phyloP scores from a whole-genome alignment of 2,113 vertebrate genomes.

The Epinephelus moara region DNA sequence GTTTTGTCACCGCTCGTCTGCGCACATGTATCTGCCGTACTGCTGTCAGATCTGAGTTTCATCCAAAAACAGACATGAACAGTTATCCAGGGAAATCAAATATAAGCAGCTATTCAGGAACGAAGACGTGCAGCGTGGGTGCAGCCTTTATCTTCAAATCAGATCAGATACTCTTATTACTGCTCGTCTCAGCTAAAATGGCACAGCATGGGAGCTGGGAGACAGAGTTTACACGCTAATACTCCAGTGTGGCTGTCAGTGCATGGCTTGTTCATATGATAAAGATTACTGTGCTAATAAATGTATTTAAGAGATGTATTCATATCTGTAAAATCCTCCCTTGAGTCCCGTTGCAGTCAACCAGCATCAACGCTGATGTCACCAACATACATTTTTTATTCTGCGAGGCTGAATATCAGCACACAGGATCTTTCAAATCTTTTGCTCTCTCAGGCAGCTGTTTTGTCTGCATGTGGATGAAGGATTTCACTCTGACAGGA shows the following conservation, averaged over 20 bases:
- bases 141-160: constrained; percentile 38
- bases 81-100: constrained; percentile 47
- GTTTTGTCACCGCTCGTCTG: constrained; percentile 6
- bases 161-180: constrained; percentile 51
- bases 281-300: constrained; percentile 36
- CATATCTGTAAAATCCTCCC: constrained; percentile 3
- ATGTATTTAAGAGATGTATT: neutral
- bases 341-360: neutral
- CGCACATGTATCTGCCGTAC: constrained; percentile 17
- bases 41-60: constrained; percentile 34
- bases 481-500: neutral
- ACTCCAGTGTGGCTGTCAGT: constrained; percentile 12
- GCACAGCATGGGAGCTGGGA: neutral
- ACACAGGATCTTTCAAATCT: neutral
- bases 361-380: neutral
- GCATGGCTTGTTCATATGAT: constrained; percentile 12
- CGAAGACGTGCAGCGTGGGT: constrained; percentile 30
- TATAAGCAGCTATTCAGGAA: constrained; percentile 36
- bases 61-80: constrained; percentile 44
- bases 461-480: neutral
- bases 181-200: constrained; percentile 47
- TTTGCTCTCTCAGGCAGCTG: neutral
- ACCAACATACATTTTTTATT: neutral
- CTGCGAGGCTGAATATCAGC: neutral
- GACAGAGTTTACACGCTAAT: neutral